Conservation (phyloP, 1,140 invertebrate species). For the Leptinotarsa lineolata region DNA sequence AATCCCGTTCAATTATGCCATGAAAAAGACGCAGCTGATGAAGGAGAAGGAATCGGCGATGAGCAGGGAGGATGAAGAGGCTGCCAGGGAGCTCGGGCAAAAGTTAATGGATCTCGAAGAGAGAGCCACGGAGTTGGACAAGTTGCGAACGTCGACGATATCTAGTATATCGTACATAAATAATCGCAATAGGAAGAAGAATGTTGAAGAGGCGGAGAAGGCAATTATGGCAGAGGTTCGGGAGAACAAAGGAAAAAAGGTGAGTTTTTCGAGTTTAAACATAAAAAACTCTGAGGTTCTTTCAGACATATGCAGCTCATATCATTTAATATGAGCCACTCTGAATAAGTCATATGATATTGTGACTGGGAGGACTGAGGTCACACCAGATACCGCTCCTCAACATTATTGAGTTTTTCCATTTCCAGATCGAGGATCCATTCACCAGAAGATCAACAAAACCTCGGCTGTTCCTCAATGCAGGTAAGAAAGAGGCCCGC, state of each 20-base stretch:
- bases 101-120: constrained; percentile 86
- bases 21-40: constrained; percentile 94
- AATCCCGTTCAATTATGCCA: constrained; percentile 94
- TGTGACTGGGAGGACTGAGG: too few species aligned
- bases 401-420: not conserved
- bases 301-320: too few species aligned
- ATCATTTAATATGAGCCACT: too few species aligned
- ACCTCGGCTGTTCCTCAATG: too few species aligned
- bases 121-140: constrained; percentile 87
- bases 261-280: constrained; percentile 22
- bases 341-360: too few species aligned
- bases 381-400: too few species aligned
- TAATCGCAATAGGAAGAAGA: constrained; percentile 89
- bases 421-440: constrained; percentile 28
- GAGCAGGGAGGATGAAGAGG: constrained; percentile 77
- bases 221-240: constrained; percentile 84
- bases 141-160: constrained; percentile 86
- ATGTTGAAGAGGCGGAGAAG: constrained; percentile 92
- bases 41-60: constrained; percentile 82
- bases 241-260: constrained; percentile 78
- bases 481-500: too few species aligned
- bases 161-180: constrained; percentile 97
- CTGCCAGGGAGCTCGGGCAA: constrained; percentile 68
- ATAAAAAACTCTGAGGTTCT: not conserved
- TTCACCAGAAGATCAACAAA: too few species aligned